Percentiles rank a stretch among this genome's conserved stretches.
Conservation (phyloP, 2,888 invertebrate species). For the Pinctada fucata region DNA sequence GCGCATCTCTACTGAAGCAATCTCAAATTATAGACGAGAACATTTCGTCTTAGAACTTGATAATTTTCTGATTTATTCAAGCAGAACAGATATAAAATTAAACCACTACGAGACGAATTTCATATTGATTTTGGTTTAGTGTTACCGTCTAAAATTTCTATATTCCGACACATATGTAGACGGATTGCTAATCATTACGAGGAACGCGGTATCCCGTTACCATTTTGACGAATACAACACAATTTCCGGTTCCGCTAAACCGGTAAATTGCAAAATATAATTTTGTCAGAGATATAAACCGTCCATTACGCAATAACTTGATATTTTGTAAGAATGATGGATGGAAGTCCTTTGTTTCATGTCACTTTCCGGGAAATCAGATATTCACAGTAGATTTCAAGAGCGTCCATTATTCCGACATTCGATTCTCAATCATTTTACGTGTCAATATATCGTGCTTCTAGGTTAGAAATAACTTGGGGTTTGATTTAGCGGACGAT, state of each 20-base stretch:
- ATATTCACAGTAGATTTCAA: neutral
- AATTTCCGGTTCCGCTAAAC: slow-evolving; percentile 13
- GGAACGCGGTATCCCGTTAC: slow-evolving; percentile 5
- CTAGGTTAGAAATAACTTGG: neutral
- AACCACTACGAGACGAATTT: neutral
- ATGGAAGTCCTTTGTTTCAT: slow-evolving; percentile 1
- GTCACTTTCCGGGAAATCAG: slow-evolving; percentile 9
- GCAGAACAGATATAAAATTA: neutral
- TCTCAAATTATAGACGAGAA: no score
- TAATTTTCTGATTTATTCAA: neutral
- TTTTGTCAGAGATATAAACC: slow-evolving; percentile 1
- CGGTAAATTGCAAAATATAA: slow-evolving; percentile 10
- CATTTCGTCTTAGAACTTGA: neutral
- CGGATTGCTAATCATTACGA: neutral
- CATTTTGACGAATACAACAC: slow-evolving; percentile 9
- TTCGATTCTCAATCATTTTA: neutral
- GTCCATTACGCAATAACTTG: slow-evolving; percentile 10
- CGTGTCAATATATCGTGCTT: neutral
- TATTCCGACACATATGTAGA: neutral
- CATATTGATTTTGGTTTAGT: neutral
- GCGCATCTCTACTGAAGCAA: no score
- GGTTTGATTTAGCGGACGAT: no score
- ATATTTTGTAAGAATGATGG: slow-evolving; percentile 6
- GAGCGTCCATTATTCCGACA: neutral
- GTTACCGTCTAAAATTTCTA: slow-evolving; percentile 1